Base-by-base conservation (phyloP, 2,888 invertebrate species). In the Dicyrtomina minuta region DNA sequence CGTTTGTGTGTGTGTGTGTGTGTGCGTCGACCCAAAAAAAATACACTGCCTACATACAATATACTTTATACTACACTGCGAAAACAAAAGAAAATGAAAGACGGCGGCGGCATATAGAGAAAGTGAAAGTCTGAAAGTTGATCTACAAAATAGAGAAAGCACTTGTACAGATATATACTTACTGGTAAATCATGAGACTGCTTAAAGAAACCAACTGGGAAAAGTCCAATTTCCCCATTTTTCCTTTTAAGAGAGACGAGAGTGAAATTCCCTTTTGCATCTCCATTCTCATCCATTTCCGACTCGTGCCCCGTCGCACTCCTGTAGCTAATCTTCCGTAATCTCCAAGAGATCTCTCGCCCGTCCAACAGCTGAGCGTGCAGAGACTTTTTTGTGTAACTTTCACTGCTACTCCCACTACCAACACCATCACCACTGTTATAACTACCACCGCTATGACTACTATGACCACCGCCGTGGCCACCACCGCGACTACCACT, bases 251-350 rank as follows among this genome's bases (percentile, higher is more conserved):
- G 72, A 3, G 90, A 89, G 77, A 96, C 86, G 73, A 96, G 85
- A 0, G 95, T 93, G 83, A 94, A 96, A 86, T 96, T 96, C 13
- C 96, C 96, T 80, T 93, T 93, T 0, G 95, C 92, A 80, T 96
- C 95, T 0, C 93, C 95, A 79, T 91, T 90, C 79, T 90, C 89
- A 82, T 96, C 94, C 87, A 96, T 93, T 72, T 76, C 74, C 0
- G 74, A 74, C 61, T 75, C 76, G 62, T 79, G 84, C 69, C 79
- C 79, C 70, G 79, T 79, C 15, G 79, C 79, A 71, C 84, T 83
- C 77, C 80, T 79, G 78, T 83, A 84, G 20, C 81, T 81, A 64
- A 79, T 79, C 33, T 81, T 81, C 66, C 80, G 80, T 43, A 84
- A 81, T 60, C 81, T 79, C 33, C 79, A 74, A 51, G 83, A 80